Base-by-base conservation (phyloP, 30 jellyfish, hydroid and myxozoan species). In the Turritopsis rubra region DNA sequence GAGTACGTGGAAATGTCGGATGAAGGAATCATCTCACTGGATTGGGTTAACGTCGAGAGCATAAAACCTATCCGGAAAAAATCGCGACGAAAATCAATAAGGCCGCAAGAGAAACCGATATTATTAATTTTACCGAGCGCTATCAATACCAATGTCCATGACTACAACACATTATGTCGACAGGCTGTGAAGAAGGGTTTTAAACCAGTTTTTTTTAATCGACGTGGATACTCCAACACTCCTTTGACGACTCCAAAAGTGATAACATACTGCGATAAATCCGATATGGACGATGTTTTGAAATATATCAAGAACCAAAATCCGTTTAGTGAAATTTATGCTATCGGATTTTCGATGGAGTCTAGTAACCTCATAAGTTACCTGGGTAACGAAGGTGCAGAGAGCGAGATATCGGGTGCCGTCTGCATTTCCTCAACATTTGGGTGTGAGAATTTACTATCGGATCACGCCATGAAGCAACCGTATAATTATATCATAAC, bases 1-100 rank as follows among this genome's bases (percentile, higher is more conserved):
- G 81, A 80, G n/a, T 80, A 80, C 87, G 24, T 80, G 18, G 81
- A 80, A 80, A 80, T 80, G 82, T 25, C 52, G 25, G 87, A 80
- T 52, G 81, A 80, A 21, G 87, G 87, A 4, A 80, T 80, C 26
- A 80, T 70, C 26, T 80, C 87, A 22, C 65, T 80, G 52, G 87
- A 80, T 25, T 80, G 78, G 78, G 54, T 80, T 3, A 74, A 29
- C 41, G 71, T 74, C 16, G 82, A 74, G 18, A 23, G 26, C 13
- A 21, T 23, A 74, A 29, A 26, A 29, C 26, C 82, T 7, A 21
- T 29, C 53, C 26, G 65, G 13, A 24, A 26, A 24, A 74, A 26
- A 26, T 24, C 54, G 7, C 54, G 65, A 7, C 72, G 82, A 16
- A 26, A 29, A 22, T 74, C 82, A 71, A 23, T 52, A 0, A 29